These are phyloP conservation scores for Prionace glauca DNA, from an alignment of 2,797 vertebrate genomes.

Conservation along the genomic window DNA sequence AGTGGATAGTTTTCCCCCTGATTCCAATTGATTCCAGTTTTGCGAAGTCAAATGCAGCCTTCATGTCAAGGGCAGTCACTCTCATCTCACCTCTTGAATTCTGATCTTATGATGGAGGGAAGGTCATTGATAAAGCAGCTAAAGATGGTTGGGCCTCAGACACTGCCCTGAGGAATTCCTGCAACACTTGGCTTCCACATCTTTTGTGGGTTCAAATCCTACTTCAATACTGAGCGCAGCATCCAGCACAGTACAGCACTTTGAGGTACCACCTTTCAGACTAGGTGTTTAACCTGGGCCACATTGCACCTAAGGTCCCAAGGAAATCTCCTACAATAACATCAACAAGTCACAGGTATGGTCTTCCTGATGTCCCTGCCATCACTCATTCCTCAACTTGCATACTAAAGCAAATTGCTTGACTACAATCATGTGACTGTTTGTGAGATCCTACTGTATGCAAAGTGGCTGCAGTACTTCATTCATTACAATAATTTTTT, in stretches of 20 bases:
- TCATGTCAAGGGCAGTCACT: no score
- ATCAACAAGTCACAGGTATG: neutral
- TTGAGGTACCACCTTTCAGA: neutral
- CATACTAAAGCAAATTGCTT: no score
- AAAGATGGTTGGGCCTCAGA: neutral
- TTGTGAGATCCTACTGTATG: neutral
- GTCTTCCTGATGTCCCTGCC: neutral
- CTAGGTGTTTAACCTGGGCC: neutral
- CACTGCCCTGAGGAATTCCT: neutral
- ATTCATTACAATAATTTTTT: neutral
- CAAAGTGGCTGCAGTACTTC: neutral
- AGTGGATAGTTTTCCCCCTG: no score
- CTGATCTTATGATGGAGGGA: neutral
- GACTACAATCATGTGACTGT: neutral
- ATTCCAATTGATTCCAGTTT: no score
- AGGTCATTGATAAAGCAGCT: neutral
- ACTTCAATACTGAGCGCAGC: neutral
- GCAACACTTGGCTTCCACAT: neutral
- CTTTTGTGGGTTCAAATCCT: neutral
- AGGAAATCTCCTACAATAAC: neutral
- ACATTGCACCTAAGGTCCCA: no score
- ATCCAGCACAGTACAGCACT: neutral
- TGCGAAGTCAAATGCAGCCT: no score
- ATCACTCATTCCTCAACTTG: neutral
- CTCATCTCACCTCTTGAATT: neutral